These are phyloP conservation scores for Microctonus hyperodae DNA, from an alignment of 2,888 invertebrate genomes.

Conservation along the genomic window DNA sequence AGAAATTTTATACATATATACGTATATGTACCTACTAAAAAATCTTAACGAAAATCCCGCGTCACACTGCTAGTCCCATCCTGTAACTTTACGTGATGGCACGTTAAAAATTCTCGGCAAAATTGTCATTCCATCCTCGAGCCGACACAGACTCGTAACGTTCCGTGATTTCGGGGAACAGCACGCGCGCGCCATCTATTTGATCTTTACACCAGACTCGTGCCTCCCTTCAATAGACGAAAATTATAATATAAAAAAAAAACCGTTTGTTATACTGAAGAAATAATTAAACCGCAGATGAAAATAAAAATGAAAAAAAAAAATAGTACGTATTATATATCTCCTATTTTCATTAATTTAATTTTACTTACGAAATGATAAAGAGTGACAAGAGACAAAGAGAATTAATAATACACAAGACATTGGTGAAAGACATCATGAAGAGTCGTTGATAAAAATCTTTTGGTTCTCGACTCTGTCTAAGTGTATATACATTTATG, in stretches of 20 bases:
- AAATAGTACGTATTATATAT: no score
- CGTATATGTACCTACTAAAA: constrained; percentile 17
- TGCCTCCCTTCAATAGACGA: neutral
- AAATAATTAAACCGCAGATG: no score
- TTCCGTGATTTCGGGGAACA: constrained; percentile 41
- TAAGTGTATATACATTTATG: neutral
- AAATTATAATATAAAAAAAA: neutral
- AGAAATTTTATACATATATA: constrained; percentile 20
- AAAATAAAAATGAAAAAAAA: no score
- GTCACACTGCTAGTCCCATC: neutral
- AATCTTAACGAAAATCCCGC: constrained; percentile 6
- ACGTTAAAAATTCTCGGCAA: constrained; percentile 47
- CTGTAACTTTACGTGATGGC: constrained; percentile 43
- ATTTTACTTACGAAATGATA: no score
- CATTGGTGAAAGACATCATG: constrained; percentile 47
- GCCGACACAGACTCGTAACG: constrained; percentile 16
- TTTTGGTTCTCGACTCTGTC: constrained; percentile 42
- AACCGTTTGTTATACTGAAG: no score
- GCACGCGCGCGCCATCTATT: constrained; percentile 35
- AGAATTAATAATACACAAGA: constrained; percentile 42
- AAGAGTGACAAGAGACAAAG: constrained; percentile 7
- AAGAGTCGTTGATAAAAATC: constrained; percentile 52
- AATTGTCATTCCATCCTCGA: constrained; percentile 44
- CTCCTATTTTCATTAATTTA: no score
- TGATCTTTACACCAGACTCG: neutral